Conservation (phyloP, 2,797 vertebrate genomes). For the Acanthis flammea region DNA sequence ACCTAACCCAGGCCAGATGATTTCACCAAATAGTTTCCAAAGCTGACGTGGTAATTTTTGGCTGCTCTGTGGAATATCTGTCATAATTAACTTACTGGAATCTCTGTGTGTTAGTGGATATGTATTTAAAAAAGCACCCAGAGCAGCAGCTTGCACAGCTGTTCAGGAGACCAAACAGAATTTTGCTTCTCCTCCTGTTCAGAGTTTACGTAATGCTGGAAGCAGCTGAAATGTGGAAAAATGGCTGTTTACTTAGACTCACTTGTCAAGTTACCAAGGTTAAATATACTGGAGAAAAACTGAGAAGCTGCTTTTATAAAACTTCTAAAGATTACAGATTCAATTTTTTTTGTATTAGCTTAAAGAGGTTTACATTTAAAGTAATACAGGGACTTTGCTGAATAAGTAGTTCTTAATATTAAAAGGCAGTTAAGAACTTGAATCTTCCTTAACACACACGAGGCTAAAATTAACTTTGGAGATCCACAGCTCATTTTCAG, state of each 20-base stretch:
- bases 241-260: constrained; percentile 2
- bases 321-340: background rate
- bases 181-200: background rate
- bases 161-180: background rate
- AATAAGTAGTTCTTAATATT: constrained; percentile 19
- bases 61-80: background rate
- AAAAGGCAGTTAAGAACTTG: constrained; percentile 37
- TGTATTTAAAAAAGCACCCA: background rate
- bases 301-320: background rate
- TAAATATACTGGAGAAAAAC: constrained; percentile 3
- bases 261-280: constrained; percentile 14
- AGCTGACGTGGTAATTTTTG: background rate
- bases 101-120: background rate
- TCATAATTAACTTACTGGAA: background rate
- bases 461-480: constrained; percentile 38
- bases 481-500: background rate
- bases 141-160: background rate
- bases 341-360: background rate
- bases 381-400: background rate
- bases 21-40: background rate
- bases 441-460: background rate
- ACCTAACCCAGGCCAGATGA: background rate
- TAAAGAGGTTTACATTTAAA: constrained; percentile 27
- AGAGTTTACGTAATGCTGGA: constrained; percentile 26
- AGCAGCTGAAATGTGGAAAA: constrained; percentile 41